A percentile compares a stretch with the other conserved stretches of the same genome.
Evolutionary conservation across 2,113 vertebrate genomes (phyloP).

Genomic region (Oryctolagus cuniculus): DNA sequence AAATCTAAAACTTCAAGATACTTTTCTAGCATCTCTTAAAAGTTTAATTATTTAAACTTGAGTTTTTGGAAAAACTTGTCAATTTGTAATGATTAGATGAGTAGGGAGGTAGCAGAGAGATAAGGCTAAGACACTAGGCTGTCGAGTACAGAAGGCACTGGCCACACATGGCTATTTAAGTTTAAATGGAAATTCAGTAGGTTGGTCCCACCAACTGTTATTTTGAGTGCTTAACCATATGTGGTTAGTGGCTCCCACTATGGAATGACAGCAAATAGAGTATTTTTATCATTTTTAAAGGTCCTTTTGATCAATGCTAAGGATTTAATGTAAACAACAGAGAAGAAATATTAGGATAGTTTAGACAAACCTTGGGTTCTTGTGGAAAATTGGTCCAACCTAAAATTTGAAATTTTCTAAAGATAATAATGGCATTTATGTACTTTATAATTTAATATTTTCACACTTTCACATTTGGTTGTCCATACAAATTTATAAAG

Average conservation of each 20-base stretch:
- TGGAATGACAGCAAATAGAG: conserved; percentile 10
- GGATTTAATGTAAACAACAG: conserved; percentile 18
- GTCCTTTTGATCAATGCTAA: background rate
- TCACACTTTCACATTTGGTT: conserved; percentile 34
- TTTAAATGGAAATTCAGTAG: background rate
- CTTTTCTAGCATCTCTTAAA: conserved; percentile 40
- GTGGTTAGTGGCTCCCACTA: background rate
- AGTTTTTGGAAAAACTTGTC: conserved; percentile 34
- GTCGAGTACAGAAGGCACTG: background rate
- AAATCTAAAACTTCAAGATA: conserved; percentile 14
- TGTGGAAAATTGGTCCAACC: background rate
- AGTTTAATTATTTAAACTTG: conserved; percentile 19
- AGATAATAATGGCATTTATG: conserved; percentile 28
- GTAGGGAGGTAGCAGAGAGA: background rate
- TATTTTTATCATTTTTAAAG: conserved; percentile 20
- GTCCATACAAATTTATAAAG: background rate
- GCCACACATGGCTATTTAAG: background rate
- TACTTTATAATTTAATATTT: conserved; percentile 47
- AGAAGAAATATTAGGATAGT: background rate
- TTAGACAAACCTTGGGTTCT: background rate
- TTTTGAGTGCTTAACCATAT: background rate
- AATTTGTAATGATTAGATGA: conserved; percentile 9
- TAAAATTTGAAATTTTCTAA: conserved; percentile 30
- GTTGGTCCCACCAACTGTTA: background rate
- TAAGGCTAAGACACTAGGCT: background rate